Conservation (phyloP, 1,140 invertebrate species). For the Drosophila azteca region DNA sequence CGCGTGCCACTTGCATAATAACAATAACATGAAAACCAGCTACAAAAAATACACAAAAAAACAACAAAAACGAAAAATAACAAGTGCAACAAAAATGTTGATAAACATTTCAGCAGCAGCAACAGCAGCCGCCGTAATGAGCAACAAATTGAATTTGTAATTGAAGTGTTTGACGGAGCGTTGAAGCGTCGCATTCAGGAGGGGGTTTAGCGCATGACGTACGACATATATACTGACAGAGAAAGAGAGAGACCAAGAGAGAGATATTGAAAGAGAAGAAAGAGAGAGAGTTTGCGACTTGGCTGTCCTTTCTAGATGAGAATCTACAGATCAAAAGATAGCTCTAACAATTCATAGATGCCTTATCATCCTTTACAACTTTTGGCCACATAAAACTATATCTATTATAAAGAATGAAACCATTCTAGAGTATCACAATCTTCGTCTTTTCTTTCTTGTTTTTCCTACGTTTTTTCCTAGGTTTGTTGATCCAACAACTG, state of each 20-base stretch:
- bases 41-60: neutral
- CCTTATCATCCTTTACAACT: too few relatives aligned
- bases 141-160: slow-evolving; percentile 76
- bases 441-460: slow-evolving; percentile 16
- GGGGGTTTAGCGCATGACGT: too few relatives aligned
- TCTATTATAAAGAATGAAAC: too few relatives aligned
- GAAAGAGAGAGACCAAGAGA: too few relatives aligned
- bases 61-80: neutral
- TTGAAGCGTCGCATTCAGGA: slow-evolving; percentile 24
- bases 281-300: neutral
- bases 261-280: too few relatives aligned
- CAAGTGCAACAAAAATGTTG: slow-evolving; percentile 58
- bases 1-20: slow-evolving; percentile 73
- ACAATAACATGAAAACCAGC: slow-evolving; percentile 7
- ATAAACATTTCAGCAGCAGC: slow-evolving; percentile 66
- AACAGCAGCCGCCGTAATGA: slow-evolving; percentile 63
- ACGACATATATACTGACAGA: too few relatives aligned
- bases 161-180: slow-evolving; percentile 65
- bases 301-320: too few relatives aligned
- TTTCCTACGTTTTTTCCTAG: slow-evolving; percentile 13
- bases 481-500: slow-evolving; percentile 5
- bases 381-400: too few relatives aligned
- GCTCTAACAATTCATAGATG: too few relatives aligned
- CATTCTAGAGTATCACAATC: too few relatives aligned
- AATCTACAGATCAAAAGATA: too few relatives aligned